Conservation (phyloP, 2,113 vertebrate species). For the Ellobius talpinus region DNA sequence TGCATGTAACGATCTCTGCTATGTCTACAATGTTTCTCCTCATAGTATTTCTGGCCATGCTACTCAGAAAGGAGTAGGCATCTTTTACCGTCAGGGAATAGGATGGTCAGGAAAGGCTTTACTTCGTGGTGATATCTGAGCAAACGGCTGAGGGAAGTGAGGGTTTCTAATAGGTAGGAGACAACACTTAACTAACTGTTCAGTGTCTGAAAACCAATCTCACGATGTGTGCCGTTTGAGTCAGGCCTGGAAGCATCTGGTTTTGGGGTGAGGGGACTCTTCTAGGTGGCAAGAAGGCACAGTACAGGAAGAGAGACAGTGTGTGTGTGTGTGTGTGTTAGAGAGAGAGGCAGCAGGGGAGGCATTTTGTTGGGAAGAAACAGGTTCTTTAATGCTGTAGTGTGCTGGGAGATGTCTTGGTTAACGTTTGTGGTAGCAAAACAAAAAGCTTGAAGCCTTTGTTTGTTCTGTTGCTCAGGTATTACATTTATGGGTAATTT, state of each 20-base stretch:
- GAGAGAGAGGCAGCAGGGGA: no score
- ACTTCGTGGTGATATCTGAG: background rate
- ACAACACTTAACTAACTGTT: background rate
- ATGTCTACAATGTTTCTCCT: background rate
- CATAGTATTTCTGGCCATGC: background rate
- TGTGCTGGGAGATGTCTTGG: background rate
- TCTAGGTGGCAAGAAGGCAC: background rate
- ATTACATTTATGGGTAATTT: background rate
- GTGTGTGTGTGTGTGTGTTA: background rate
- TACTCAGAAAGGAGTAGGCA: no score
- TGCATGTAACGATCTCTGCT: background rate
- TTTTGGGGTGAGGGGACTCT: background rate
- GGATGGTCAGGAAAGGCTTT: background rate
- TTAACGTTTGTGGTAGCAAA: background rate
- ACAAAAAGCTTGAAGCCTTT: background rate
- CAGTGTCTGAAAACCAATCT: background rate
- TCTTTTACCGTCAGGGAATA: accelerated
- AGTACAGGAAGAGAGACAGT: background rate
- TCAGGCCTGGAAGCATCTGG: background rate
- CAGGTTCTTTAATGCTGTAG: background rate
- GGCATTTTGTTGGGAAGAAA: background rate
- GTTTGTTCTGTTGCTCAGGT: background rate
- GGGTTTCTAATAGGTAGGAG: background rate
- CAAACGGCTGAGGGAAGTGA: background rate
- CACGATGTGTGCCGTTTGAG: no score